These are phyloP conservation scores for Donacobius atricapilla DNA, from an alignment of 2,113 vertebrate species.

Conservation along the genomic window DNA sequence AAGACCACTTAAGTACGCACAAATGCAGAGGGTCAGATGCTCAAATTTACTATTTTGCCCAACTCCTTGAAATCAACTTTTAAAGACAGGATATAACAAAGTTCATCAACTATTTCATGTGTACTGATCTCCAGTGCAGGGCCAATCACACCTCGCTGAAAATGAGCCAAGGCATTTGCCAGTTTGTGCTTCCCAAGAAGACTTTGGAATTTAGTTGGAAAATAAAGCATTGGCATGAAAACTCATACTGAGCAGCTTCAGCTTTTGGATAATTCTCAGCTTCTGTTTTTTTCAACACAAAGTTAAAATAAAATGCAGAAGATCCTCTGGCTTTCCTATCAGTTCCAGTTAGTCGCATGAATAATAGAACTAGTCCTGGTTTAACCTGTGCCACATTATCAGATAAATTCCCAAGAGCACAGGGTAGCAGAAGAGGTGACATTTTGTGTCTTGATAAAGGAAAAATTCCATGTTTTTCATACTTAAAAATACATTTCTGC, in stretches of 20 bases:
- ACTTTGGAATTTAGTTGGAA: background rate
- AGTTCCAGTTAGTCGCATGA: background rate
- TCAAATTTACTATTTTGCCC: background rate
- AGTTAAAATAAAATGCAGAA: background rate
- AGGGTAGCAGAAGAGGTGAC: background rate
- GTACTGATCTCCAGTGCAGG: background rate
- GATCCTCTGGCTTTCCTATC: background rate
- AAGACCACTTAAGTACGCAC: background rate
- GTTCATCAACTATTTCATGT: background rate
- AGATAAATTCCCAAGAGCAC: background rate
- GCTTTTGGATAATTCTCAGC: background rate
- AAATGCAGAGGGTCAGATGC: background rate
- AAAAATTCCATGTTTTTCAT: background rate
- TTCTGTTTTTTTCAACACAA: background rate
- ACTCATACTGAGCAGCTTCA: background rate
- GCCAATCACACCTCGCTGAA: background rate
- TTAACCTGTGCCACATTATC: background rate
- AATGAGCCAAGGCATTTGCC: background rate
- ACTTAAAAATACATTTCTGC: background rate
- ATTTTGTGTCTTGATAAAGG: background rate
- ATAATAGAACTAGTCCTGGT: background rate
- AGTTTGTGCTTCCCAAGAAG: background rate
- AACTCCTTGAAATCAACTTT: background rate
- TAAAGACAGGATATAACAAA: background rate
- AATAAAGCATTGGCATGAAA: background rate